Evolutionary conservation across 2,797 vertebrate species (phyloP).

Genomic region (Hippoglossus hippoglossus): DNA sequence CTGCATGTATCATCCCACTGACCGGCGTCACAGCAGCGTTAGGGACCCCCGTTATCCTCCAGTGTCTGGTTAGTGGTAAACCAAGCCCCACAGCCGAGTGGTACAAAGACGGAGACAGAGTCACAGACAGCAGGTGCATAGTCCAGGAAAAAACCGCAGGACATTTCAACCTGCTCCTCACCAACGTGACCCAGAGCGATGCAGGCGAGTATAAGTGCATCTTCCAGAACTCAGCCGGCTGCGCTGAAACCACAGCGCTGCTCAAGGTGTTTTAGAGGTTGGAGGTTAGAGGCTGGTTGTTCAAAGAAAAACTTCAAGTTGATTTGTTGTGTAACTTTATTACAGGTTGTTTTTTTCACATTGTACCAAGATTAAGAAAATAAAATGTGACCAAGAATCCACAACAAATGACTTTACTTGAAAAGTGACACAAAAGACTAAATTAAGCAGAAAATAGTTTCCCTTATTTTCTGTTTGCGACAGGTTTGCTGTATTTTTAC

Average conservation of each 20-base stretch:
- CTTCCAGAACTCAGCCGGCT: slow-evolving; percentile 89
- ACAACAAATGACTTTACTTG: too few species aligned
- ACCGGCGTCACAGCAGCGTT: slow-evolving; percentile 86
- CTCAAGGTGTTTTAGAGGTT: slow-evolving; percentile 87
- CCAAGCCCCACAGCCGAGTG: slow-evolving; percentile 88
- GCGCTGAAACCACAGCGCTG: slow-evolving; percentile 85
- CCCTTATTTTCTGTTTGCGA: too few species aligned
- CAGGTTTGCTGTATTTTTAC: background rate
- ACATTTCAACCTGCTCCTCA: slow-evolving; percentile 91
- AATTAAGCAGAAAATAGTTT: too few species aligned
- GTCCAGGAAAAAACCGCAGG: slow-evolving; percentile 90
- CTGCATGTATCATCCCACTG: slow-evolving; percentile 89
- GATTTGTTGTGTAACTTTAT: background rate
- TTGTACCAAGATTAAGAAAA: too few species aligned
- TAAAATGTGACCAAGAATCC: too few species aligned
- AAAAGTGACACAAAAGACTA: too few species aligned
- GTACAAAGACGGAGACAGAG: slow-evolving; percentile 88
- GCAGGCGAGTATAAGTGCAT: slow-evolving; percentile 93
- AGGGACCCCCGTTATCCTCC: slow-evolving; percentile 90
- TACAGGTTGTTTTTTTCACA: too few species aligned
- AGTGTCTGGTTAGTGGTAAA: slow-evolving; percentile 91
- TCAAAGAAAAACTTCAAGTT: background rate
- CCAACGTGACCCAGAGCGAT: slow-evolving; percentile 86
- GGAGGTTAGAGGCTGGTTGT: background rate
- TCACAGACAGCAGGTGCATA: slow-evolving; percentile 88